Evolutionary conservation across 2,888 invertebrate genomes (phyloP).

Genomic region (Imbricaverruca yamaguchii): DNA sequence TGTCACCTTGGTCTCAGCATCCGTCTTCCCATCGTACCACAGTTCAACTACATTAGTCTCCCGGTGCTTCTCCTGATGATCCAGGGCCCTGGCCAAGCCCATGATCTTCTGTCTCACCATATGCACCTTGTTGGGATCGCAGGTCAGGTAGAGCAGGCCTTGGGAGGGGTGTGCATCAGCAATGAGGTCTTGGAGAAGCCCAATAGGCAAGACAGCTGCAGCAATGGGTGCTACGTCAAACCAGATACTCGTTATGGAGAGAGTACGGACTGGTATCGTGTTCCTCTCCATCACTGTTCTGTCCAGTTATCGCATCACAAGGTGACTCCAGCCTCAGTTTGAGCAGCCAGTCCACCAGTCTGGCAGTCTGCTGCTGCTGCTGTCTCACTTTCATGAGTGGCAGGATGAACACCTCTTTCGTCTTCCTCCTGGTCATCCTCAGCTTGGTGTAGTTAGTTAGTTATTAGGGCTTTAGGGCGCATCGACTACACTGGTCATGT

Average conservation of each 20-base stretch:
- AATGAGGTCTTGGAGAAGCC: not conserved
- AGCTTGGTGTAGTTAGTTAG: no score
- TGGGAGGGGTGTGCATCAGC: not conserved
- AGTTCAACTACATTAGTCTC: not conserved
- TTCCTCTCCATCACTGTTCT: not conserved
- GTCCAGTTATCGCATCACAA: not conserved
- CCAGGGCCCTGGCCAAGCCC: not conserved
- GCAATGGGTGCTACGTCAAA: not conserved
- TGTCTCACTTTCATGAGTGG: not conserved
- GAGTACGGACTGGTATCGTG: not conserved
- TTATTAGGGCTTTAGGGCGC: no score
- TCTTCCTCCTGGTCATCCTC: no score
- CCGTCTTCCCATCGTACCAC: not conserved
- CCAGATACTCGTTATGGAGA: not conserved
- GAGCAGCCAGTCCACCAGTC: not conserved
- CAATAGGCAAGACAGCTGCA: not conserved
- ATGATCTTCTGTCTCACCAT: not conserved
- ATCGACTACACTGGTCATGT: no score
- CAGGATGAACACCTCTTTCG: no score
- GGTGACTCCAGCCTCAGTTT: not conserved
- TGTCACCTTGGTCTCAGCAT: not conserved
- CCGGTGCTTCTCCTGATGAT: not conserved
- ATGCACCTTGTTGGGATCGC: not conserved
- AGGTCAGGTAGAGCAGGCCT: not conserved
- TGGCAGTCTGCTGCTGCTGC: not conserved